These are phyloP conservation scores for Montipora capricornis DNA, from an alignment of 64 coral and sea anemone genomes.

Conservation along the genomic window DNA sequence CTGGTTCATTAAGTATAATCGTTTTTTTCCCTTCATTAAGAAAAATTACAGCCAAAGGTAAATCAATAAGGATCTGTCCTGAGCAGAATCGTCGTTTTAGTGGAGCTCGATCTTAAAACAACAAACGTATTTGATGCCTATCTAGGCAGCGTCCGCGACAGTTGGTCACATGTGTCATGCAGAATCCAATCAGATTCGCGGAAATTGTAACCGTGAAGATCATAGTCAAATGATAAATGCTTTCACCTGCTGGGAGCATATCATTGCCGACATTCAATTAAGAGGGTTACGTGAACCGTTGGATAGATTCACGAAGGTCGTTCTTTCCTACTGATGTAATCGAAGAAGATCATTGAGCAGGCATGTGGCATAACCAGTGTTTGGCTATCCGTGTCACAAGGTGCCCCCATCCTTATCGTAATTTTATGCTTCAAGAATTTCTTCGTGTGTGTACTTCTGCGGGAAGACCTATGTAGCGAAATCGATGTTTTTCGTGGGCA, in stretches of 20 bases:
- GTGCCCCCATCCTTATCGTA: not conserved
- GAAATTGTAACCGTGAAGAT: not conserved
- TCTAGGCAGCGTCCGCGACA: too few relatives aligned
- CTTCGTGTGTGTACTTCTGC: not conserved
- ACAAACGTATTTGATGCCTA: too few relatives aligned
- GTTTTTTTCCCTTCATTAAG: not conserved
- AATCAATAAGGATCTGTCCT: too few relatives aligned
- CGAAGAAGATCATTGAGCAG: constrained; percentile 14
- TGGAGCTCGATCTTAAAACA: too few relatives aligned
- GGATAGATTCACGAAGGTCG: constrained; percentile 1
- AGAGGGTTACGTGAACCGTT: not conserved
- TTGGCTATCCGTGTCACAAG: constrained; percentile 24
- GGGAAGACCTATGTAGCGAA: constrained; percentile 39
- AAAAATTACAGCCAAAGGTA: not conserved
- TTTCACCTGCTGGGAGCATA: not conserved
- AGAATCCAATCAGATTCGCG: not conserved
- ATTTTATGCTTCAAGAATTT: constrained; percentile 36
- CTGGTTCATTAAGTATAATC: too few relatives aligned
- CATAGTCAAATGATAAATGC: not conserved
- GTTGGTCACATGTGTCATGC: not conserved
- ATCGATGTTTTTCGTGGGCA: constrained; percentile 42
- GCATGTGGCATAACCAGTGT: constrained; percentile 37
- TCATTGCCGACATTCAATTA: not conserved
- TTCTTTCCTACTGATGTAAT: constrained; percentile 38
- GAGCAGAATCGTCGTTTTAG: too few relatives aligned